Base-by-base conservation (phyloP, 2,797 vertebrate species). In the Margarornis squamiger region DNA sequence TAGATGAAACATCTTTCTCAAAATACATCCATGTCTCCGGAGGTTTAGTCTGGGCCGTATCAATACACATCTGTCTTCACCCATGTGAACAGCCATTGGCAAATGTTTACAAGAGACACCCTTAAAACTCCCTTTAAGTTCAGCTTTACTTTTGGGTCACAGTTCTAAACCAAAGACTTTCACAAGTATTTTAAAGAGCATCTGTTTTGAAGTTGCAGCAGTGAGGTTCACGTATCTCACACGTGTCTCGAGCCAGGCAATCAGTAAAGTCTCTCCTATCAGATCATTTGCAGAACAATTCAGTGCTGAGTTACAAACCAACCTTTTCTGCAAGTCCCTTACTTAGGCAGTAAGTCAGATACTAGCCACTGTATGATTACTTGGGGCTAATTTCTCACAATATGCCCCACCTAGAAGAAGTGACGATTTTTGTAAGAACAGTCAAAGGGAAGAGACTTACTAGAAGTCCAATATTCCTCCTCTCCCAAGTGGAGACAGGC, bases 191-290 rank as follows among this genome's bases (percentile, higher is more conserved):
- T 91, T 75, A 83, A 94, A 90, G 70, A 92, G 63, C 73, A 90
- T 94, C 82, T 94, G 93, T 86, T 96, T 77, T 67, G 70, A 92
- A 78, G 86, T n/a, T 93, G 89, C 82, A 92, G 30, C 88, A 88
- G 66, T 15, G 14, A 93, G 55, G 74, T 82, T 85, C 46, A 49
- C 32, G 18, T 18, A 43, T 38, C 76, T 90, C 89, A 62, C 58
- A 91, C 18, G 57, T 61, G 72, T 34, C 72, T 52, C 78, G 54
- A 96, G 79, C 62, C 63, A 87, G 38, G 73, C 77, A 70, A 62
- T 32, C 65, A 46, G 48, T 51, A 26, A 80, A 84, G 39, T 52
- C 74, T 87, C 86, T 70, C 74, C 78, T 65, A 73, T 39, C 66
- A 86, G 65, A 76, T 24, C 85, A 61, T 9, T 72, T 71, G 23